Percentiles rank a stretch among this genome's conserved stretches.
phyloP scores from a whole-genome alignment of 2,113 vertebrate species.

The Pelodiscus sinensis region DNA sequence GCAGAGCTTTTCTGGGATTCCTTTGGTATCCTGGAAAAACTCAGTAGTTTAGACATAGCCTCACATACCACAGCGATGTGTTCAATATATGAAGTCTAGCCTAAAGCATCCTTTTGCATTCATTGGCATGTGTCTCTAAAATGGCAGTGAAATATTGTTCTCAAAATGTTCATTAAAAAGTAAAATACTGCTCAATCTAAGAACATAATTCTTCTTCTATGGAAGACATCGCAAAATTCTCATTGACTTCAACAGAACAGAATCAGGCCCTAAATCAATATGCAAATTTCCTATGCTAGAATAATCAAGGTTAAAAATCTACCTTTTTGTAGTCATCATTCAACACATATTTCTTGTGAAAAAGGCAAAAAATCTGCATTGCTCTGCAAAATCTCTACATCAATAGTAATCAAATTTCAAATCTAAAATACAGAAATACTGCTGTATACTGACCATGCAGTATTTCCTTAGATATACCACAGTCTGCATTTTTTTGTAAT shows the following conservation, averaged over 20 bases:
- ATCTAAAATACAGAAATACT: constrained; percentile 39
- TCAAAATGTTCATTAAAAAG: background rate
- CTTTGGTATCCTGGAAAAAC: too few species aligned
- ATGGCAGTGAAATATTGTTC: background rate
- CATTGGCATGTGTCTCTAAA: background rate
- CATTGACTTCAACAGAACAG: background rate
- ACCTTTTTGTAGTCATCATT: constrained; percentile 37
- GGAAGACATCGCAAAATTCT: constrained; percentile 20
- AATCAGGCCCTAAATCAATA: background rate
- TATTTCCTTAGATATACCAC: constrained; percentile 33
- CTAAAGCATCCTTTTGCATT: background rate
- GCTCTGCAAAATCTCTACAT: constrained; percentile 46
- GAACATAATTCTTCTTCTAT: background rate
- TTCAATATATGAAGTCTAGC: background rate
- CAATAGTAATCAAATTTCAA: constrained; percentile 41
- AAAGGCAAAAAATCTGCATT: constrained; percentile 35
- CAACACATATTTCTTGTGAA: constrained; percentile 45
- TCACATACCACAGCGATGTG: background rate
- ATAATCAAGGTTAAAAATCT: constrained; percentile 50
- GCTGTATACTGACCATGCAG: background rate
- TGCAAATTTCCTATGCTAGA: background rate
- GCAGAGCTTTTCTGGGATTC: too few species aligned
- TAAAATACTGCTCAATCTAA: constrained; percentile 9
- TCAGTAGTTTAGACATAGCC: too few species aligned
- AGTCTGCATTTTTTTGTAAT: constrained; percentile 32